Evolutionary conservation across 2,888 invertebrate genomes (phyloP), one percentile per base, ranked within the genome.

Genomic region (Agrotis clavis): DNA sequence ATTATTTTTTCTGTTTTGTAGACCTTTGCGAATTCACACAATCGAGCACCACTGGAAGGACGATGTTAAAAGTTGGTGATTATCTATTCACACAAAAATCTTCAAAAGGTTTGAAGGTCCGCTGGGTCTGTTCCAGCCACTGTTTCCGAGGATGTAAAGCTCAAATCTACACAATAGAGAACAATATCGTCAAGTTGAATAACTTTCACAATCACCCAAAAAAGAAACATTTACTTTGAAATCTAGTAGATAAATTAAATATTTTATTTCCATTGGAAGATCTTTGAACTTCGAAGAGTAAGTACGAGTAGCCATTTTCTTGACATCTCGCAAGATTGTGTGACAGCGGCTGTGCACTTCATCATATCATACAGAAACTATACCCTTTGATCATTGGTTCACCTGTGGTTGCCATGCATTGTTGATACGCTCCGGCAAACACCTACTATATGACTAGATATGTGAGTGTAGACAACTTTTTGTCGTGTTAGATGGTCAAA

Each of bases 41-140:
- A 51, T 91, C 91, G 3, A 87, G 82, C 61, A 88, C 85, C 4
- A 88, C 86, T 18, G 91, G 90, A 16, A 83, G 86, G 1, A 80
- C 83, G 1, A 88, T 91, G 89, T 69, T 91, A 3, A 86, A 73
- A 60, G 84, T 82, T 0, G 86, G 81, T 2, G 79, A 69, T 30
- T 86, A 78, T 11, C 67, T 85, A 25, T 85, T 85, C 25, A 85
- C 85, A 4, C 79, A 79, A 11, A 85, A 85, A 53, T 86, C 86
- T 13, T 74, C 79, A 19, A 67, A 74, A 13, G 83, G 85, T 13
- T 16, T 73, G 51, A 85, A 85, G 68, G 77, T 77, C 3, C 68
- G 90, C 54, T 90, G 91, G 90, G 85, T 87, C 0, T 90, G 91
- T 59, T 89, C 90, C 25, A 87, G 85, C n/a, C 88, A 87, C 57